Evolutionary conservation across 1,140 invertebrate genomes (phyloP), one percentile per base, ranked within the genome.

Genomic region (Plectus sambesii): DNA sequence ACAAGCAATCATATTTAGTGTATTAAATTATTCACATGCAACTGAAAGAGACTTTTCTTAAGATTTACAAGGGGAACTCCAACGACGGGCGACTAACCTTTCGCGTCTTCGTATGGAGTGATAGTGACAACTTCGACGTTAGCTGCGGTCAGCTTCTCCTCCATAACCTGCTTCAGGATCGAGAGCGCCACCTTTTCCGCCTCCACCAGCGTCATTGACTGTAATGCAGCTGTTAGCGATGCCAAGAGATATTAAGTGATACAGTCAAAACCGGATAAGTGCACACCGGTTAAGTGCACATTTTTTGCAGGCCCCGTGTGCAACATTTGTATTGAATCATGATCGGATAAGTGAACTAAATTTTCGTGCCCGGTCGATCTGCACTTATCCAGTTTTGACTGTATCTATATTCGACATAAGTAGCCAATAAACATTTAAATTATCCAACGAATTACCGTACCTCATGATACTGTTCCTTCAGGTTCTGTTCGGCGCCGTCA

Each of bases 151-250:
- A 99, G 71, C 73, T 97, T 98, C 72, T 99, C 94, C 70, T 99
- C 94, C 94, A 99, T 99, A 0, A 99, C 92, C 76, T 98, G 92
- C 68, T 99, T 99, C 1, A 99, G 72, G 64, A 97, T 98, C 5
- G 83, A 88, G 12, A 99, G 72, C 2, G 87, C 82, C 27, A 84
- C 71, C 64, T 88, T 90, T 45, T 87, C 82, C 12, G 92, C 93
- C 75, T 97, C 90, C 51, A 85, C 81, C n/a, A 99, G 70, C 0
- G 84, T 90, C 83, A 99, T 89, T 8, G 85, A 84, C 83, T 96
- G 76, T 17, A 81, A 75, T 56, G 58, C 63, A 61, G 66, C 54
- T 54, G 29, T 33, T 33, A 17, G 17, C 17, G 19, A 57, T 22
- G 19, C n/a, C 20, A 50, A 51, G 12, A 53, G 17, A 56, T n/a